phyloP scores from a whole-genome alignment of 2,113 vertebrate species.

The Labeo rohita region DNA sequence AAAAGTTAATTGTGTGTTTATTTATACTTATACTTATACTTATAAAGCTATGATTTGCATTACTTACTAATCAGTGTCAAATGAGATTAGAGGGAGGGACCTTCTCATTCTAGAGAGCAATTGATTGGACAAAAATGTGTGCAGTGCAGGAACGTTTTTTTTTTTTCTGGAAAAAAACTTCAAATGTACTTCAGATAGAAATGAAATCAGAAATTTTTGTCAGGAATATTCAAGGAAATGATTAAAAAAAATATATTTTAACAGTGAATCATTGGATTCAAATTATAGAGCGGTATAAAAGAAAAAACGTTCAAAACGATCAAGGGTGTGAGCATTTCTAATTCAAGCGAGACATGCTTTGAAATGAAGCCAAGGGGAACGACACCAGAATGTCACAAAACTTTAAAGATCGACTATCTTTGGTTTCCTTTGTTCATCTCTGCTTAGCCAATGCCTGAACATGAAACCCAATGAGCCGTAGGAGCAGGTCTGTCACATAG shows the following conservation, averaged over 20 bases:
- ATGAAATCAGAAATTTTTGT: neutral
- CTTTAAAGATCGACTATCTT: conserved; percentile 64
- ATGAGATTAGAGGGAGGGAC: neutral
- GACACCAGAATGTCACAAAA: conserved; percentile 59
- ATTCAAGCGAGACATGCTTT: conserved; percentile 52
- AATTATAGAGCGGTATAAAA: neutral
- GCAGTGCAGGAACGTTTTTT: neutral
- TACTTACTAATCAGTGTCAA: neutral
- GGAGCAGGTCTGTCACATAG: conserved; percentile 52
- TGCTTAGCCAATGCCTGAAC: conserved; percentile 59
- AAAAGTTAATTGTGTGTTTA: no score
- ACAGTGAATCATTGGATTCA: neutral
- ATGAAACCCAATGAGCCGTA: conserved; percentile 64
- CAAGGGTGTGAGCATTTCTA: neutral
- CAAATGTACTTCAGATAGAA: neutral
- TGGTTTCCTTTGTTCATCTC: conserved; percentile 68
- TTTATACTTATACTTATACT: no score
- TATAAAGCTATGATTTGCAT: neutral
- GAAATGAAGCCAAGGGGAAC: conserved; percentile 59
- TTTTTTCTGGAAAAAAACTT: neutral
- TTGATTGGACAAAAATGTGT: neutral
- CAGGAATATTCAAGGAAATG: neutral
- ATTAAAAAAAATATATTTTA: neutral
- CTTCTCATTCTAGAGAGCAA: neutral
- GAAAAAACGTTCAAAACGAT: neutral